A percentile compares a stretch with the other conserved stretches of the same genome.
Evolutionary conservation across 2,888 invertebrate genomes (phyloP).

Genomic region (Temnothorax ravouxi): DNA sequence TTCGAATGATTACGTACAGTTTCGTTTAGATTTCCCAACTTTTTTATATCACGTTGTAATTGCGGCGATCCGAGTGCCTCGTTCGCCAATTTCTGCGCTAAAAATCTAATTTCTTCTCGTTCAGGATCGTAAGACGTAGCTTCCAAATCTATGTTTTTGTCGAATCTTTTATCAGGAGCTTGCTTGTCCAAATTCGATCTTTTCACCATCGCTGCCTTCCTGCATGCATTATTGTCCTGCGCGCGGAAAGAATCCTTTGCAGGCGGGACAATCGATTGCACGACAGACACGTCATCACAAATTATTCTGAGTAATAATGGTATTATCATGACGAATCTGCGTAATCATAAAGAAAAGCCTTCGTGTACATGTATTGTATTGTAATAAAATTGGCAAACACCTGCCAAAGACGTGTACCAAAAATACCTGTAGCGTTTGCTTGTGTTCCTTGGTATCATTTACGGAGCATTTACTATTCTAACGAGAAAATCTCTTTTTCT

Average conservation of each 20-base stretch:
- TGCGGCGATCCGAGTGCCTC: conserved; percentile 75
- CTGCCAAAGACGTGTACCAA: conserved; percentile 17
- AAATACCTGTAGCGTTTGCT: conserved; percentile 34
- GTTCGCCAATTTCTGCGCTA: conserved; percentile 76
- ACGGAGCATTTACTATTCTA: conserved; percentile 32
- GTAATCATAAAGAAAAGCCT: background rate
- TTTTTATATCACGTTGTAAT: conserved; percentile 75
- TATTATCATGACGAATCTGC: conserved; percentile 76
- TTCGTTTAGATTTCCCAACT: conserved; percentile 65
- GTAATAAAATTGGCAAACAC: conserved; percentile 24
- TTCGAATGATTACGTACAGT: conserved; percentile 24
- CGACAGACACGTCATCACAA: conserved; percentile 61
- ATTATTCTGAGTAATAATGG: conserved; percentile 74
- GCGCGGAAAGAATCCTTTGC: background rate
- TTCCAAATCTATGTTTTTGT: background rate
- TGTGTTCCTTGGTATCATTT: conserved; percentile 43
- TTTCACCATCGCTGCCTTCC: background rate
- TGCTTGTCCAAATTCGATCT: conserved; percentile 15
- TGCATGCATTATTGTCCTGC: background rate
- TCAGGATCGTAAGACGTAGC: background rate
- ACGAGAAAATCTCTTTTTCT: conserved; percentile 9
- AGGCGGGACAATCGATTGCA: conserved; percentile 50
- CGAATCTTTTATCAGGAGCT: background rate
- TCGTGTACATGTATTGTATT: background rate
- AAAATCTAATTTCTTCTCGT: conserved; percentile 52